A percentile compares a stretch with the other conserved stretches of the same genome.
phyloP scores from a whole-genome alignment of 1,140 invertebrate genomes.

The Ostrea denselamellosa region DNA sequence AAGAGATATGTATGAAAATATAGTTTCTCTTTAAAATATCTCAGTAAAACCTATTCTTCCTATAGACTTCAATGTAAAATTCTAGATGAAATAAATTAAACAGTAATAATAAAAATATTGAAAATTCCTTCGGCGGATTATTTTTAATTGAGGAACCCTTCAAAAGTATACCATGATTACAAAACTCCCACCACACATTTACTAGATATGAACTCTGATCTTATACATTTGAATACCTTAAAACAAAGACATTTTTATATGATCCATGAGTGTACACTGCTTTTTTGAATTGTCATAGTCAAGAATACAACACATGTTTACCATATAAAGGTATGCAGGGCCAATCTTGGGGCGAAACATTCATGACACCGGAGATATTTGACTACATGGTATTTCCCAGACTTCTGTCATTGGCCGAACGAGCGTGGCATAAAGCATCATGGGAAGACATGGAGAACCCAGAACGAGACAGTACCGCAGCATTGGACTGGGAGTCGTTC shows the following conservation, averaged over 20 bases:
- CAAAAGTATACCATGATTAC: too few relatives aligned
- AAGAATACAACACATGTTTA: neutral
- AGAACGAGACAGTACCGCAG: slow-evolving; percentile 39
- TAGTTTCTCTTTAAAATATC: too few relatives aligned
- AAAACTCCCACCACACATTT: too few relatives aligned
- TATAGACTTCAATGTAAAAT: too few relatives aligned
- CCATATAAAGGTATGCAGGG: slow-evolving; percentile 69
- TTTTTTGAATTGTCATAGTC: neutral
- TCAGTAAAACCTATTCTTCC: too few relatives aligned
- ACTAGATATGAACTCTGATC: too few relatives aligned
- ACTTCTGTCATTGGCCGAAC: slow-evolving; percentile 72
- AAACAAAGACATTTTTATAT: neutral
- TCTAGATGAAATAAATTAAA: too few relatives aligned
- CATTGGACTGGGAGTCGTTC: slow-evolving; percentile 71
- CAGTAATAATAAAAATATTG: too few relatives aligned
- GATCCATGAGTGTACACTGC: too few relatives aligned
- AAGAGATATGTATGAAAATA: too few relatives aligned
- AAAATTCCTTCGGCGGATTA: too few relatives aligned
- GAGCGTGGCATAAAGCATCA: slow-evolving; percentile 73
- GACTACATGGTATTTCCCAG: slow-evolving; percentile 73
- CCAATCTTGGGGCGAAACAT: slow-evolving; percentile 69
- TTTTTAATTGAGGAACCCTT: too few relatives aligned
- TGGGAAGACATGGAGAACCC: slow-evolving; percentile 66
- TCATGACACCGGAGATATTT: slow-evolving; percentile 63
- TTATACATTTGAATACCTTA: neutral